Evolutionary conservation across 2,797 vertebrate species (phyloP).

Genomic region (Muraenolepis orangiensis): DNA sequence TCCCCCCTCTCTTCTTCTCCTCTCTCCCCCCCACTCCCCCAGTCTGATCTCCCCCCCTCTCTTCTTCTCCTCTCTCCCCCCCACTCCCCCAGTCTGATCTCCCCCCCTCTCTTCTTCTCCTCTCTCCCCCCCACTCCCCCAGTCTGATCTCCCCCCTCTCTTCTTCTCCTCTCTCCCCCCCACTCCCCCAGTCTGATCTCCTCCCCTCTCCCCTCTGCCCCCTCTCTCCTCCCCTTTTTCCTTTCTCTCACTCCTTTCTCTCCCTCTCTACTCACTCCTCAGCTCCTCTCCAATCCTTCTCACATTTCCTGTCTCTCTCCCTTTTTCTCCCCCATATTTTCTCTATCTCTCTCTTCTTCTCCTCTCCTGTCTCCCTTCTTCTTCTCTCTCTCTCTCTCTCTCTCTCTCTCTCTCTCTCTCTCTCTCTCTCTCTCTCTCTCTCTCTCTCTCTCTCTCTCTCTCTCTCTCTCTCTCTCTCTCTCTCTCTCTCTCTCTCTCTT

Average conservation of each 20-base stretch:
- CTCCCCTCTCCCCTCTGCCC: no score
- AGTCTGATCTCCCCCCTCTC: not conserved
- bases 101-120: not conserved
- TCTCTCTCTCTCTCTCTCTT: not conserved
- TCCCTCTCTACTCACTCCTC: no score
- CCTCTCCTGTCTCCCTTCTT: no score
- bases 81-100: no score
- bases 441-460: not conserved
- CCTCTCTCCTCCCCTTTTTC: no score
- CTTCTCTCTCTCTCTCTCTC: no score
- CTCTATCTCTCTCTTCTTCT: slow-evolving; percentile 6
- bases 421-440: not conserved
- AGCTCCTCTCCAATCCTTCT: not conserved
- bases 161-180: not conserved
- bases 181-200: no score
- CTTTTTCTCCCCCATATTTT: slow-evolving; percentile 20
- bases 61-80: not conserved
- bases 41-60: not conserved
- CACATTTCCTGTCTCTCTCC: not conserved
- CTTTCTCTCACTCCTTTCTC: not conserved
- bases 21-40: no score
- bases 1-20: no score
- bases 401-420: not conserved
- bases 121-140: not conserved
- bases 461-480: not conserved